Percentiles rank a stretch among this genome's conserved stretches.
Conservation (phyloP, 2,888 invertebrate species). For the Micropterix aruncella region DNA sequence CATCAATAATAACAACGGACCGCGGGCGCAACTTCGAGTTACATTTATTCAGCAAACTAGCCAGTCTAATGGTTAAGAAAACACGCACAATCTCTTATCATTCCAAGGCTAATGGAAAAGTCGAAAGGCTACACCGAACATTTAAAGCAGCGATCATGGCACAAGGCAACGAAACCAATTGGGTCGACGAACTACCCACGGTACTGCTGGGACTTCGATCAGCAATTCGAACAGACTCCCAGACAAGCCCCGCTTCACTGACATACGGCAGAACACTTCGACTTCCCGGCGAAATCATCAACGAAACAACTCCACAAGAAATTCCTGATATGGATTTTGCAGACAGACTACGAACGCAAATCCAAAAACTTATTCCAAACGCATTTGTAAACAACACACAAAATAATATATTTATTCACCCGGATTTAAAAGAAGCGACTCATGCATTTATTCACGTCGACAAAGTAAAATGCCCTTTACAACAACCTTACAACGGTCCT, state of each 20-base stretch:
- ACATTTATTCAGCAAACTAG: neutral
- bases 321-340: too few species aligned
- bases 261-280: neutral
- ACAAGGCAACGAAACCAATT: neutral
- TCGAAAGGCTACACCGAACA: neutral
- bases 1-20: neutral
- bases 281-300: neutral
- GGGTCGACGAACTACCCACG: neutral
- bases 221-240: neutral
- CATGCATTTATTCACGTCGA: constrained; percentile 15
- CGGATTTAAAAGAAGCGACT: neutral
- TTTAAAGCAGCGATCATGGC: neutral
- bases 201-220: neutral
- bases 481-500: too few species aligned
- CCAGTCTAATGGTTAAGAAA: neutral
- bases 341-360: neutral
- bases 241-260: neutral
- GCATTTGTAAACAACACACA: neutral
- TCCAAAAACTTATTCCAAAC: too few species aligned
- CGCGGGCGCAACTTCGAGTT: neutral
- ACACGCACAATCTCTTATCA: neutral
- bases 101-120: neutral
- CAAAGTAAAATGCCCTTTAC: too few species aligned
- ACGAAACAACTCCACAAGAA: neutral
- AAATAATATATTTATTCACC: neutral